Percentiles rank a stretch among this genome's conserved stretches.
phyloP scores from a whole-genome alignment of 37 sponge, comb jelly and placozoan genomes.

The Tethya wilhelma region DNA sequence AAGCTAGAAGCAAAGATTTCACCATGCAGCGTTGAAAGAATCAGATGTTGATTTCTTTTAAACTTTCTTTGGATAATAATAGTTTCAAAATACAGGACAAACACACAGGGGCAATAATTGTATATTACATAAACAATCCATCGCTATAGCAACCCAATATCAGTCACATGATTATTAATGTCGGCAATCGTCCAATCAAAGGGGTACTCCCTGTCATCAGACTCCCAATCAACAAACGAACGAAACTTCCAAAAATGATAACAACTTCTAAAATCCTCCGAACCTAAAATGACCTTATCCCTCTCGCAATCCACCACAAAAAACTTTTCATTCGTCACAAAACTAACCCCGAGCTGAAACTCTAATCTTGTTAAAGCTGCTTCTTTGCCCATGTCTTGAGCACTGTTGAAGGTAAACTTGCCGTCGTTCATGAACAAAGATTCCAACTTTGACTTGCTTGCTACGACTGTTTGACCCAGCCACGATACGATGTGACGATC shows the following conservation, averaged over 20 bases:
- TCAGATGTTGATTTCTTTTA: too few species aligned
- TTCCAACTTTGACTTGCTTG: constrained; percentile 31
- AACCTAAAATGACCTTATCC: constrained; percentile 22
- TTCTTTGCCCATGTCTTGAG: constrained; percentile 36
- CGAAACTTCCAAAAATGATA: constrained; percentile 52
- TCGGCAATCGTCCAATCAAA: constrained; percentile 54
- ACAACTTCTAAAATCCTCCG: constrained; percentile 8
- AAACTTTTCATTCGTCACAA: constrained; percentile 36
- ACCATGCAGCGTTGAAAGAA: too few species aligned
- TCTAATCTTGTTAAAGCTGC: constrained; percentile 43
- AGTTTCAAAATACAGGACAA: too few species aligned
- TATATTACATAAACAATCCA: too few species aligned
- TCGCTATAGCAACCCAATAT: too few species aligned
- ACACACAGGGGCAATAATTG: too few species aligned
- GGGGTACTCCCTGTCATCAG: constrained; percentile 43
- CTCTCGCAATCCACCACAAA: constrained; percentile 30
- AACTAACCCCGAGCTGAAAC: constrained; percentile 38
- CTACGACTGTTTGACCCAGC: constrained; percentile 59
- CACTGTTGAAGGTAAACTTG: constrained; percentile 33
- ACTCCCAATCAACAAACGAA: constrained; percentile 33
- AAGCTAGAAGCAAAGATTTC: too few species aligned
- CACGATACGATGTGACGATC: constrained; percentile 54
- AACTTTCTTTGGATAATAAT: too few species aligned
- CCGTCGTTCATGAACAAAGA: background rate
- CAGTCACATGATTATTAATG: constrained; percentile 56